Conservation (phyloP, 2,113 vertebrate species). For the Amblyopsis rosae region DNA sequence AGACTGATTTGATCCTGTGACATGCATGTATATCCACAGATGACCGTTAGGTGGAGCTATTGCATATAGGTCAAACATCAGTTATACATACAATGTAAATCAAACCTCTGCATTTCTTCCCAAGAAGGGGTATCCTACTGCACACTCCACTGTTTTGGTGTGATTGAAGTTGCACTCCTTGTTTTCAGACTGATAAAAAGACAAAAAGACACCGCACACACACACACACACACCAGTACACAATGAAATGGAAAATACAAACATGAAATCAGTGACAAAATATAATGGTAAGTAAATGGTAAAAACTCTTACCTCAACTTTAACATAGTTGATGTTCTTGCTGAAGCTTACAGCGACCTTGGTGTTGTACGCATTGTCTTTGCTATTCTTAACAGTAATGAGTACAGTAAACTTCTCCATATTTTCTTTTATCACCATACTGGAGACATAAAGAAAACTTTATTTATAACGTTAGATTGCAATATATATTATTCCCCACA, state of each 20-base stretch:
- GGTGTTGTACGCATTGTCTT: conserved; percentile 94
- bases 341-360: conserved; percentile 84
- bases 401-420: conserved; percentile 84
- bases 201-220: not conserved
- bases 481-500: conserved; percentile 30
- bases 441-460: conserved; percentile 34
- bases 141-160: conserved; percentile 81
- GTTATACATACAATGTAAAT: not conserved
- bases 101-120: conserved; percentile 79
- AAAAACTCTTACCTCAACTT: conserved; percentile 83
- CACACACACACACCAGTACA: not conserved
- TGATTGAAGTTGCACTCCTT: conserved; percentile 82
- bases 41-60: not conserved
- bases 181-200: conserved; percentile 77
- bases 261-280: not conserved
- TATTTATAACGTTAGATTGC: not conserved
- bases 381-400: conserved; percentile 82
- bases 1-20: conserved; percentile 85
- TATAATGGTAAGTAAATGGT: too few species aligned
- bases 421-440: conserved; percentile 79
- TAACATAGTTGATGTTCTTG: conserved; percentile 90
- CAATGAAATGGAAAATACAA: not conserved
- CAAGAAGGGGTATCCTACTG: conserved; percentile 93
- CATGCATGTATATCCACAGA: not conserved
- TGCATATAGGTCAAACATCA: not conserved